A percentile compares a stretch with the other conserved stretches of the same genome.
phyloP scores from a whole-genome alignment of 2,797 vertebrate genomes.

The Phalloptychus januarius region DNA sequence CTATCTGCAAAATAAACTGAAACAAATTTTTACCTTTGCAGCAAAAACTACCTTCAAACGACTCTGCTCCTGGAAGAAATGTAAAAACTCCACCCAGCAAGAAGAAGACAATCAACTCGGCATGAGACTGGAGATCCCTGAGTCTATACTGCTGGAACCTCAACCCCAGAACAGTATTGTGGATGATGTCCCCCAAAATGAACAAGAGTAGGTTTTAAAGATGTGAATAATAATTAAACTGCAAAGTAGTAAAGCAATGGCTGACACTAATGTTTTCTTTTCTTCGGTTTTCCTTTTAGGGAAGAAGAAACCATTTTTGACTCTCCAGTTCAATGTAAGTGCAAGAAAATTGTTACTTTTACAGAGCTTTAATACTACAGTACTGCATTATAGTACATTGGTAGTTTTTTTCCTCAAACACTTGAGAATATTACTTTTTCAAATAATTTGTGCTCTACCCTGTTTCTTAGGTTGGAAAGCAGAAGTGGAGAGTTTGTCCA shows the following conservation, averaged over 20 bases:
- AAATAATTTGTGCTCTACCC: background rate
- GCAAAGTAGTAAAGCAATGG: background rate
- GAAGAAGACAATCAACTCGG: rapidly evolving
- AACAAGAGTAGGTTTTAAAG: conserved; percentile 17
- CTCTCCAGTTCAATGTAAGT: conserved; percentile 25
- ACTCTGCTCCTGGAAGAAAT: conserved; percentile 16
- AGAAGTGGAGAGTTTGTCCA: conserved; percentile 47
- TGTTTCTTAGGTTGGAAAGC: conserved; percentile 58
- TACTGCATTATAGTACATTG: background rate
- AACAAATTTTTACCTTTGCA: conserved; percentile 10
- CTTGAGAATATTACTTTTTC: background rate
- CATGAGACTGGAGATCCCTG: background rate
- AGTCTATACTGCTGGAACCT: background rate
- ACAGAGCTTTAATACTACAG: no score
- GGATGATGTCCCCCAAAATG: conserved; percentile 9
- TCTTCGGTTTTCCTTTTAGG: conserved; percentile 18
- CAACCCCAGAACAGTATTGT: conserved; percentile 48
- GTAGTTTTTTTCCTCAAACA: background rate
- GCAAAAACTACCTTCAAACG: conserved; percentile 17
- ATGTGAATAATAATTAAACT: background rate
- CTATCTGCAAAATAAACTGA: conserved; percentile 4
- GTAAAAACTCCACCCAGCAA: background rate
- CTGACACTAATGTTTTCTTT: background rate
- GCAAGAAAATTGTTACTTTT: background rate
- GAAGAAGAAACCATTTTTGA: background rate